Base-by-base conservation (phyloP, 2,113 vertebrate genomes). In the Coregonus clupeaformis region DNA sequence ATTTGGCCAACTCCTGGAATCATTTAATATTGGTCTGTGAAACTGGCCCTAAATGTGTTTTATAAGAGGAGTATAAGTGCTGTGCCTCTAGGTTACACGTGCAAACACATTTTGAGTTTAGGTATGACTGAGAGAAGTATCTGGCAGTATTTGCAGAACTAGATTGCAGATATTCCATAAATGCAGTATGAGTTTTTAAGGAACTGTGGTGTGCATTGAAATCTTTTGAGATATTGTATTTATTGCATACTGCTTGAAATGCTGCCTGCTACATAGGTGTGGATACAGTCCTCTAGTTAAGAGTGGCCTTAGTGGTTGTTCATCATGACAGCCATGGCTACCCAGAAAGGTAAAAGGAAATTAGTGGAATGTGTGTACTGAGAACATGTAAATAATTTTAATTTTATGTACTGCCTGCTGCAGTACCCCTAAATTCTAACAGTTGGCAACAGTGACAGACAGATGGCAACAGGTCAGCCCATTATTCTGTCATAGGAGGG, bases 131-230 rank as follows among this genome's bases (percentile, higher is more conserved):
- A 59, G 18, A 22, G 57, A 60, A 22, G 57, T 60, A 55, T 20
- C 16, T 13, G 52, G 16, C 18, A 55, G 52, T 18, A 22, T 60
- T 60, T 60, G 57, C 57, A 9, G 57, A 60, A 22, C 6, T 60
- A 11, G 18, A 60, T 60, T 18, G 52, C 57, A 60, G 20, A 60
- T 60, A 52, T 52, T 52, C 36, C 36, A 42, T 42, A 42, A 7
- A 42, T 42, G 36, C 36, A 11, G 36, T 42, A 42, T 42, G 9
- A 42, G 36, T 29, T 29, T 42, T 42, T 42, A 20, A 55, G 6
- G 52, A 55, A 65, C 12, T 65, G 63, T 63, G 60, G 24, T 29
- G 63, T 67, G 29, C 65, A 67, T 16, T 67, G 63, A 65, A 36
- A 27, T 36, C 16, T 32, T 16, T 67, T n/a, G 16, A 67, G 6